Evolutionary conservation across 2,797 vertebrate species (phyloP).

Genomic region (Epinephelus coioides): DNA sequence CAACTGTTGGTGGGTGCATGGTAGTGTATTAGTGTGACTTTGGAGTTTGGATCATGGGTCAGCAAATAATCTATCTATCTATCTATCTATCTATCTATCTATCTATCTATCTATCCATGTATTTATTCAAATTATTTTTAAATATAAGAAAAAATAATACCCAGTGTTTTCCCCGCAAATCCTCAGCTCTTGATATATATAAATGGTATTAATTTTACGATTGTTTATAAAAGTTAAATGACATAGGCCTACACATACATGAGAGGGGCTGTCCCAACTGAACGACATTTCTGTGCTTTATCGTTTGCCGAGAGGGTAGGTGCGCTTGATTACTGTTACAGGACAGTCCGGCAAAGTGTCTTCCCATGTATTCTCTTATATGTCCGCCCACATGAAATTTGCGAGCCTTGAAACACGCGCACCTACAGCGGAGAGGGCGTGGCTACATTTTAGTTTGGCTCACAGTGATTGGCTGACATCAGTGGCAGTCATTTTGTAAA

Average conservation of each 20-base stretch:
- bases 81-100: conserved; percentile 1
- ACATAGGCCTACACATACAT: neutral
- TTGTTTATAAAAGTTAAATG: neutral
- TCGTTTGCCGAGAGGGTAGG: neutral
- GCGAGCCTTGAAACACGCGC: neutral
- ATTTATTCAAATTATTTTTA: too few relatives aligned
- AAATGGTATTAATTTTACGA: neutral
- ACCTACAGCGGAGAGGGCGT: conserved; percentile 34
- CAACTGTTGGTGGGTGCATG: neutral
- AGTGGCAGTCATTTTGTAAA: conserved; percentile 56
- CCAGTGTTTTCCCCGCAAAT: too few relatives aligned
- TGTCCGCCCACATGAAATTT: neutral
- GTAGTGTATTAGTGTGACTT: too few relatives aligned
- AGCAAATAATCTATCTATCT: neutral
- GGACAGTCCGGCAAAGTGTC: neutral
- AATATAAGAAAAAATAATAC: too few relatives aligned
- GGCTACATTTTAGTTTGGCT: fast-evolving
- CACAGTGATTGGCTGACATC: conserved; percentile 41
- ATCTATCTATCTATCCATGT: neutral
- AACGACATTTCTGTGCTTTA: neutral
- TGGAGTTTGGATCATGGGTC: neutral
- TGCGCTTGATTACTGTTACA: neutral
- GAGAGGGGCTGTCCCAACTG: neutral
- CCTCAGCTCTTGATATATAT: too few relatives aligned
- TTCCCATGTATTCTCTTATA: fast-evolving